Evolutionary conservation across 2,113 vertebrate species (phyloP).

Genomic region (Arvicanthis niloticus): DNA sequence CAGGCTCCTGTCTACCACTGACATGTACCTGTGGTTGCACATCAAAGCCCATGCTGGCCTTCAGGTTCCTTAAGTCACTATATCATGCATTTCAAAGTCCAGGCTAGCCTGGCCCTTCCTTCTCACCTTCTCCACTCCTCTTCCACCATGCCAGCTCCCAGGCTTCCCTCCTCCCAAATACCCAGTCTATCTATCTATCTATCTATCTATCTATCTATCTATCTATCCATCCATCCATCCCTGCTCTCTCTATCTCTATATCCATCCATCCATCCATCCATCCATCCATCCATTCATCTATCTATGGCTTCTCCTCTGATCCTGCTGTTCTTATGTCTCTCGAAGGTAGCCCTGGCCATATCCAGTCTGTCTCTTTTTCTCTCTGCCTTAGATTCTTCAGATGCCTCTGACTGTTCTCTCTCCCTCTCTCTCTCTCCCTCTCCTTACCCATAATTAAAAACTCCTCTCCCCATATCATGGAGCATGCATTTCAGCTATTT

Average conservation of each 20-base stretch:
- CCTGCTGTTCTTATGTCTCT: neutral
- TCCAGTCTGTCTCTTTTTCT: neutral
- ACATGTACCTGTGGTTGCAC: neutral
- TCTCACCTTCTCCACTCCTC: neutral
- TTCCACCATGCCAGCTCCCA: neutral
- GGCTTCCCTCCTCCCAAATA: neutral
- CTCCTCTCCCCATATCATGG: neutral
- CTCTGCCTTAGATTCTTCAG: neutral
- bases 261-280: no score
- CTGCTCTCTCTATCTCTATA: no score
- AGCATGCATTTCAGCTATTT: neutral
- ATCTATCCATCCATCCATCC: no score
- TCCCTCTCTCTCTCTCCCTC: neutral
- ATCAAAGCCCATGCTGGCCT: neutral
- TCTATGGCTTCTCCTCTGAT: neutral
- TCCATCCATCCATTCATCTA: no score
- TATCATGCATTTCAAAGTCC: neutral
- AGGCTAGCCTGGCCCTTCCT: neutral
- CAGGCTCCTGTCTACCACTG: neutral
- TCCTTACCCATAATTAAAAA: neutral
- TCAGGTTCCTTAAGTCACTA: neutral
- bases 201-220: no score
- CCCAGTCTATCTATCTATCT: neutral
- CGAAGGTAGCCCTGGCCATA: neutral
- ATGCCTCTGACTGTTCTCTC: neutral